Percentiles rank a stretch among this genome's conserved stretches.
Evolutionary conservation across 1,140 invertebrate genomes (phyloP).

Genomic region (Dendroctonus ponderosae): DNA sequence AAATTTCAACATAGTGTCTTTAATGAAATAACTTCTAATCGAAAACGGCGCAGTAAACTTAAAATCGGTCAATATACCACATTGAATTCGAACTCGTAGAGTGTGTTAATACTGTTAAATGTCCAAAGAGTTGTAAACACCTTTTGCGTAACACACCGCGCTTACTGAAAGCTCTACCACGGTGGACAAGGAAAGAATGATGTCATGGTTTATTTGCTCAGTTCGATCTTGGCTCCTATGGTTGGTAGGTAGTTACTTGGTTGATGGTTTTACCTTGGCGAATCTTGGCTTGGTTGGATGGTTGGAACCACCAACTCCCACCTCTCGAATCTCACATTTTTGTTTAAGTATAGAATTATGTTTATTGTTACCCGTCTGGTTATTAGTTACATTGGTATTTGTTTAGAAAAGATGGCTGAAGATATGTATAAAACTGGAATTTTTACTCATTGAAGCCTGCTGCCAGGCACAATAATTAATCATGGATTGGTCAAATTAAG

Average conservation of each 20-base stretch:
- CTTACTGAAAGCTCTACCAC: slow-evolving; percentile 16
- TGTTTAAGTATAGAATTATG: too few relatives aligned
- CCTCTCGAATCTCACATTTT: not conserved
- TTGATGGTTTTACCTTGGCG: slow-evolving; percentile 14
- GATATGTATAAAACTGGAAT: too few relatives aligned
- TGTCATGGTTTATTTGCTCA: slow-evolving; percentile 23
- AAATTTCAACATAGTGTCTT: slow-evolving; percentile 14
- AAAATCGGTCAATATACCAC: slow-evolving; percentile 1
- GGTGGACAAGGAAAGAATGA: slow-evolving; percentile 24
- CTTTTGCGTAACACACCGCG: slow-evolving; percentile 17
- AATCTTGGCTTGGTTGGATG: slow-evolving; percentile 10
- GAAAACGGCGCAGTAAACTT: not conserved
- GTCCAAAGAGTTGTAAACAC: slow-evolving; percentile 15
- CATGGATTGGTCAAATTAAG: too few relatives aligned
- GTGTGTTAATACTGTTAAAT: slow-evolving; percentile 2
- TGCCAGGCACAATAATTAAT: too few relatives aligned
- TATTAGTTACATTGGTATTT: too few relatives aligned
- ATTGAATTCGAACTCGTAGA: not conserved
- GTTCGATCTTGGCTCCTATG: not conserved
- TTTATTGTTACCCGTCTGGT: too few relatives aligned
- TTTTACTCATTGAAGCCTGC: too few relatives aligned
- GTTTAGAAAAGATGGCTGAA: too few relatives aligned
- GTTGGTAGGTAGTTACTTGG: slow-evolving; percentile 4
- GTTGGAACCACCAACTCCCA: not conserved
- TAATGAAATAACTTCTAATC: not conserved